Evolutionary conservation across 2,113 vertebrate genomes (phyloP).

Genomic region (Bubo scandiacus): DNA sequence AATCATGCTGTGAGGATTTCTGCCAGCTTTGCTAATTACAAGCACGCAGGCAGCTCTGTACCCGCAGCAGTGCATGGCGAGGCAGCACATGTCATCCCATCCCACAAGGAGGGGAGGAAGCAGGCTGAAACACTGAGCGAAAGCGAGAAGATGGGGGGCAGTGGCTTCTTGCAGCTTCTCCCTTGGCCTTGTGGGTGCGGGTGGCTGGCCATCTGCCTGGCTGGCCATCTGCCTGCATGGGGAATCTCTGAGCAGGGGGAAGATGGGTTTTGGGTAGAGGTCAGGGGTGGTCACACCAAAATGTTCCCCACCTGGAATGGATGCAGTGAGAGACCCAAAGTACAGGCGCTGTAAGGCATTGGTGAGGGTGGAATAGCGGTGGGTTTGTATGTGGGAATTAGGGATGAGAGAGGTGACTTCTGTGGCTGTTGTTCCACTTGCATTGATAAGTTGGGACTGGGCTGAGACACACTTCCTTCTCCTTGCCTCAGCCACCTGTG

Average conservation of each 20-base stretch:
- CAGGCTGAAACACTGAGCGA: accelerated
- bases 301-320: background rate
- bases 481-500: background rate
- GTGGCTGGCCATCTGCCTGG: background rate
- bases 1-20: background rate
- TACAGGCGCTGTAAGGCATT: accelerated
- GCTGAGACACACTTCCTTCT: background rate
- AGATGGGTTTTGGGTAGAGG: background rate
- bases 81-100: background rate
- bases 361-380: accelerated
- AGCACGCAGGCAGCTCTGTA: accelerated
- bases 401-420: background rate
- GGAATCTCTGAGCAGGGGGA: background rate
- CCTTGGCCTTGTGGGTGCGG: accelerated
- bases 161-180: background rate
- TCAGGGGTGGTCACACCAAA: too few species aligned
- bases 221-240: accelerated
- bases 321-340: background rate
- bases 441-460: background rate
- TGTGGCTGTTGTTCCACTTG: background rate
- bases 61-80: accelerated
- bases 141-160: background rate
- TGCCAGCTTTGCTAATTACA: background rate
- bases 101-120: background rate
- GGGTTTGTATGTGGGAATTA: background rate